Evolutionary conservation across 2,113 vertebrate genomes (phyloP), one percentile per base, ranked within the genome.

Genomic region (Neotoma lepida): DNA sequence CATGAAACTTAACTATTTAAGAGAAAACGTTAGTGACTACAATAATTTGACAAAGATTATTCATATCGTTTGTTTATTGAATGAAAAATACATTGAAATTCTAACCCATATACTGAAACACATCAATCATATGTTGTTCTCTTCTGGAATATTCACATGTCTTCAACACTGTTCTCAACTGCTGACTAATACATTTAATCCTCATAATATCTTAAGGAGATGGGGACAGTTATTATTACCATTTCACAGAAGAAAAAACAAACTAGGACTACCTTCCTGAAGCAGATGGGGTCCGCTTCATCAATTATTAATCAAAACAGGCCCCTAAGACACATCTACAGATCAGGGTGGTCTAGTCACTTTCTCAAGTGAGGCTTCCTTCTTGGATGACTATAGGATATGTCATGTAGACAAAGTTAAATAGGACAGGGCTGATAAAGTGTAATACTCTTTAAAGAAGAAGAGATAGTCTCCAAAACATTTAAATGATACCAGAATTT

Each of bases 11-110:
- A 56, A 76, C 33, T 54, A 41, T 68, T 92, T 92, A 92, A 35
- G 15, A 70, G 51, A 86, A 86, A 85, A 80, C 46, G 4, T 88
- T 44, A 71, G 24, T 35, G 17, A 82, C 6, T n/a, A 61, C 39
- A 88, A 4, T 81, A 64, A 77, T 87, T 77, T 96, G 86, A 64
- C 28, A 51, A 89, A 76, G 49, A 41, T 71, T 84, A 35, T 82
- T 71, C 14, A 35, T 74, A 28, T n/a, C 28, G 10, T 89, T 74
- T 77, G 58, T 51, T 96, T 78, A 90, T 73, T 68, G 9, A 64
- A 64, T 64, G 30, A 94, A 94, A 73, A 51, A 2, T 58, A 54
- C 28, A 28, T 64, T 95, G 68, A 3, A 87, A 30, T 58, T 90
- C n/a, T 95, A 73, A 17, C 51, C 56, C 46, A 88, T 44, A 89